Evolutionary conservation across 2,797 vertebrate genomes (phyloP).

Genomic region (Kryptopterus vitreolus): DNA sequence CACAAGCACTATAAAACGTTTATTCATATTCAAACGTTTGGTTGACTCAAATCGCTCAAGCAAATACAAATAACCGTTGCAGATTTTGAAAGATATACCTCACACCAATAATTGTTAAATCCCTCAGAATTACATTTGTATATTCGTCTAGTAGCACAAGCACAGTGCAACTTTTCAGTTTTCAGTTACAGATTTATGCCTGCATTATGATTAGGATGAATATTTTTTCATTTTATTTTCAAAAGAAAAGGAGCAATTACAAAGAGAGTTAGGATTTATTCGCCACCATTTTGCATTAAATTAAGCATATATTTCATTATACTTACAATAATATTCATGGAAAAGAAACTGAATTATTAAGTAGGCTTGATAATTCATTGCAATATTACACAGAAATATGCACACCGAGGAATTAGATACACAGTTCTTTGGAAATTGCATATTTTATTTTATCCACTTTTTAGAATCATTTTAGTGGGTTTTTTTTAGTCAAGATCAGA

Average conservation of each 20-base stretch:
- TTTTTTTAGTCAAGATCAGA: background rate
- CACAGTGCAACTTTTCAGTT: background rate
- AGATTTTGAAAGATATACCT: background rate
- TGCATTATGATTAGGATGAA: background rate
- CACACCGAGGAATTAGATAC: background rate
- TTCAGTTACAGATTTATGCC: background rate
- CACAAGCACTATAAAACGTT: background rate
- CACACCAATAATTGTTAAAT: background rate
- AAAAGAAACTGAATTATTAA: background rate
- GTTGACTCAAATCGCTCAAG: background rate
- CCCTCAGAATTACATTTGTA: background rate
- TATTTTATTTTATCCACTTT: background rate
- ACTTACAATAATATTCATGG: background rate
- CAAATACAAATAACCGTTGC: background rate
- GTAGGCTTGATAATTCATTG: background rate
- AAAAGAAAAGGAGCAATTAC: background rate
- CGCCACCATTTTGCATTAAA: background rate
- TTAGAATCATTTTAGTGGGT: too few species aligned
- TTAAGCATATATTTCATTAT: background rate
- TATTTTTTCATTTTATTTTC: background rate
- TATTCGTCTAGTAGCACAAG: background rate
- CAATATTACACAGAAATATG: background rate
- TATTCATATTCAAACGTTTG: background rate
- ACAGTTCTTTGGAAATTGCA: background rate
- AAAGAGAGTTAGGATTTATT: background rate